Conservation (phyloP, 1,140 invertebrate genomes). For the Idris sp. region DNA sequence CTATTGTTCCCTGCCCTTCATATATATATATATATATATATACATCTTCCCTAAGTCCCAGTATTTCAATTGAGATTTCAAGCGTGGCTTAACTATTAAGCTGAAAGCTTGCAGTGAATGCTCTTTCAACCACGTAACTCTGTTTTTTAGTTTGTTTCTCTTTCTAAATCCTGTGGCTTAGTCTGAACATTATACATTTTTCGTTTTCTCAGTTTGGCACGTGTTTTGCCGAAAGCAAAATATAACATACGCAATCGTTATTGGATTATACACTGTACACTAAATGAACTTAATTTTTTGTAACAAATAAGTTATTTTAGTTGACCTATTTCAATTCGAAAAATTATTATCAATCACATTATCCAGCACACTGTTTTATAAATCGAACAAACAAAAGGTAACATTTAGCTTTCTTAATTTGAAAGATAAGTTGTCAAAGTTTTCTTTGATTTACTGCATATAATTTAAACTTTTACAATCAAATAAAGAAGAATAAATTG, state of each 20-base stretch:
- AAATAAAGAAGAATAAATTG: too few species aligned
- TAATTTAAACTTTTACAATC: too few species aligned
- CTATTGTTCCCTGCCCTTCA: conserved; percentile 53
- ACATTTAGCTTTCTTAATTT: too few species aligned
- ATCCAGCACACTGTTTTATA: too few species aligned
- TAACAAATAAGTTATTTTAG: not conserved
- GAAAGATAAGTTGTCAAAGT: too few species aligned
- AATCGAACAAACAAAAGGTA: too few species aligned
- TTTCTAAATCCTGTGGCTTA: conserved; percentile 61
- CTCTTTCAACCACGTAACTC: conserved; percentile 56
- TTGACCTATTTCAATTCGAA: conserved; percentile 9
- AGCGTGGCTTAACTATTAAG: conserved; percentile 61
- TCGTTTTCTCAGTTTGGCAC: conserved; percentile 59
- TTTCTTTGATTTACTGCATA: too few species aligned
- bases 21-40: too few species aligned
- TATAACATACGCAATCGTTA: conserved; percentile 30
- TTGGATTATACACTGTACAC: conserved; percentile 24
- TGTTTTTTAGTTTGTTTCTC: conserved; percentile 64
- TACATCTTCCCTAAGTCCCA: conserved; percentile 54
- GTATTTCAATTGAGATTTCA: conserved; percentile 64
- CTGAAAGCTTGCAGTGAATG: conserved; percentile 59
- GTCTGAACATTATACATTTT: conserved; percentile 60
- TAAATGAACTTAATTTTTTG: conserved; percentile 10
- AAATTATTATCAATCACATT: too few species aligned
- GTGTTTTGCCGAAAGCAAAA: conserved; percentile 60